Evolutionary conservation across 2,888 invertebrate species (phyloP).

Genomic region (Apamea sordens): DNA sequence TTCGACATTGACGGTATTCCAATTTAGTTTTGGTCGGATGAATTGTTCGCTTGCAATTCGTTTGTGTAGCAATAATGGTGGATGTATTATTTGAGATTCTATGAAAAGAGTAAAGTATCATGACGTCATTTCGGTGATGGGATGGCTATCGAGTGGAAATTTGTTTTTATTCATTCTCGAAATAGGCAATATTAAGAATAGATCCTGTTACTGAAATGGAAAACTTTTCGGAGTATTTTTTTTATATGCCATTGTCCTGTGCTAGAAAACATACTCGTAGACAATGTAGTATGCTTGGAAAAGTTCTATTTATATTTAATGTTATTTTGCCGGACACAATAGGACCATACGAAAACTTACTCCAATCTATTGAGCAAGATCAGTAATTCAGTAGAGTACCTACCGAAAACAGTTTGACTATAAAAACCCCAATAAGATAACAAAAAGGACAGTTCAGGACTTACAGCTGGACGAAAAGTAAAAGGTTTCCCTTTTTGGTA

Average conservation of each 20-base stretch:
- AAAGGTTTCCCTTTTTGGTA: constrained; percentile 53
- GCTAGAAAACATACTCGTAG: neutral
- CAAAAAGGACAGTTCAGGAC: constrained; percentile 36
- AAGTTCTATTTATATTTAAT: neutral
- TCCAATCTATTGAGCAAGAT: constrained; percentile 2
- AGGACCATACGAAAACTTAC: constrained; percentile 9
- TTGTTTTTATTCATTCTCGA: constrained; percentile 10
- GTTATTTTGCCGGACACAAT: constrained; percentile 10
- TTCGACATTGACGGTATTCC: constrained; percentile 62
- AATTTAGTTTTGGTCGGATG: constrained; percentile 59
- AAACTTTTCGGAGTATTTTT: neutral
- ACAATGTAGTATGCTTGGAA: neutral
- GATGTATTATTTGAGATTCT: constrained; percentile 53
- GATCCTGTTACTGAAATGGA: constrained; percentile 9
- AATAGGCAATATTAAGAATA: neutral
- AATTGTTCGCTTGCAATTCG: constrained; percentile 54
- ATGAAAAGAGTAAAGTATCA: constrained; percentile 46
- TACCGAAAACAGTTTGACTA: constrained; percentile 25
- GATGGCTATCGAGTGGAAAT: constrained; percentile 27
- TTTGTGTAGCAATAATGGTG: constrained; percentile 58
- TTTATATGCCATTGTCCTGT: neutral
- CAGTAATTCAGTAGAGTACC: neutral
- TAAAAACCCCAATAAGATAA: constrained; percentile 38
- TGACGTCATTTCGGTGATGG: constrained; percentile 47
- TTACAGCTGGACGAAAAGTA: constrained; percentile 46